These are phyloP conservation scores for Strigamia maritima DNA, from an alignment of 2,888 invertebrate species.

Conservation along the genomic window DNA sequence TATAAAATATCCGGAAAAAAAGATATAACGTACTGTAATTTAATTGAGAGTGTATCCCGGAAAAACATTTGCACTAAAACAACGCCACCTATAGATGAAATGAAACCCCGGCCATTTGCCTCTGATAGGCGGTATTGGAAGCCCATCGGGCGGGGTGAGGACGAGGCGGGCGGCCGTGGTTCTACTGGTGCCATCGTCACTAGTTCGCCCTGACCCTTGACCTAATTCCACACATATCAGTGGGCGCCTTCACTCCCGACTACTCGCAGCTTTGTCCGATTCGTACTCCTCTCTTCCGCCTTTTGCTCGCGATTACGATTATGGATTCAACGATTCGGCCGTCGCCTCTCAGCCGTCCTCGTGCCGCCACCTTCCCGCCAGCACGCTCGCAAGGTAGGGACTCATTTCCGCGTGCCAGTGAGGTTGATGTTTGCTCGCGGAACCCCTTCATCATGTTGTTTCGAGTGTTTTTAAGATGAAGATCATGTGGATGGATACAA, in stretches of 20 bases:
- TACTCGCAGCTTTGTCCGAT: not conserved
- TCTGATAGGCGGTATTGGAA: not conserved
- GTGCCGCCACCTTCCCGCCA: slow-evolving; percentile 20
- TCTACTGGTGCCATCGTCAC: slow-evolving; percentile 16
- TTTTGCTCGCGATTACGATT: not conserved
- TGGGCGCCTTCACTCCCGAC: not conserved
- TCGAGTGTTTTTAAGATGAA: not conserved
- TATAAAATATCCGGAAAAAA: not conserved
- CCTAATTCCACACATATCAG: slow-evolving; percentile 30
- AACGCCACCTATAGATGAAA: slow-evolving; percentile 1
- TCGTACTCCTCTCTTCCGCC: not conserved
- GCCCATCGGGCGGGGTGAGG: slow-evolving; percentile 19
- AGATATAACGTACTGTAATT: not conserved
- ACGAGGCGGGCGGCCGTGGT: slow-evolving; percentile 16
- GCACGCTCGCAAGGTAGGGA: slow-evolving; percentile 20
- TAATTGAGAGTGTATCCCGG: not conserved
- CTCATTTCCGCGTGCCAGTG: slow-evolving; percentile 11
- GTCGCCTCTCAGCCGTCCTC: slow-evolving; percentile 8
- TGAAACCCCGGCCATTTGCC: slow-evolving; percentile 18
- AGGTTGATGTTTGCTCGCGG: not conserved
- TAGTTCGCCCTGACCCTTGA: slow-evolving; percentile 35
- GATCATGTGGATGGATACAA: slow-evolving; percentile 2
- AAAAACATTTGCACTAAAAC: not conserved
- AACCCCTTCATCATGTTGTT: not conserved
- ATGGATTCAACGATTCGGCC: slow-evolving; percentile 4